Percentiles rank a stretch among this genome's conserved stretches.
Evolutionary conservation across 2,797 vertebrate species (phyloP).

Genomic region (Tapera naevia): DNA sequence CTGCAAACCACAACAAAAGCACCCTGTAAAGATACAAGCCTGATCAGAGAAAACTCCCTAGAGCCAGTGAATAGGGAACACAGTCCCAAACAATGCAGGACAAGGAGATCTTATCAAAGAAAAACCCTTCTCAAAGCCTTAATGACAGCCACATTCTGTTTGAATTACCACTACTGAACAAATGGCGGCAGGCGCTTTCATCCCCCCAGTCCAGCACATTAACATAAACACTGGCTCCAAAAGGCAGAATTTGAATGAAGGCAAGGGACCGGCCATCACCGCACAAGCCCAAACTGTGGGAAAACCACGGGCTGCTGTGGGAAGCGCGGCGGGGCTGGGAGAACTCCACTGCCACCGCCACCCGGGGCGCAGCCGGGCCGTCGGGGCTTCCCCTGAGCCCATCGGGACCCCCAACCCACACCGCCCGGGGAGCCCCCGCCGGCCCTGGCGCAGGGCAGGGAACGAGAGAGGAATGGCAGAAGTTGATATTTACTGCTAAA

Average conservation of each 20-base stretch:
- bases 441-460: background rate
- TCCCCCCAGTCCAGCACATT: conserved; percentile 69
- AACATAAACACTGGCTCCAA: conserved; percentile 76
- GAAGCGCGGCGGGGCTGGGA: background rate
- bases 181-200: conserved; percentile 80
- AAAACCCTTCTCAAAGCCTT: conserved; percentile 76
- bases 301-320: conserved; percentile 25
- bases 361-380: background rate
- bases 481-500: conserved; percentile 71
- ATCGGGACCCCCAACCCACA: background rate
- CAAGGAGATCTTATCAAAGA: conserved; percentile 85
- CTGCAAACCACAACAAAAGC: conserved; percentile 80
- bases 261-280: conserved; percentile 48
- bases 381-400: background rate
- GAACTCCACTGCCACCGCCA: background rate
- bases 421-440: background rate
- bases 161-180: conserved; percentile 83
- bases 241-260: conserved; percentile 77
- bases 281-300: conserved; percentile 31
- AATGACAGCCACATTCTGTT: conserved; percentile 79
- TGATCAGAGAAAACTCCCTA: conserved; percentile 76
- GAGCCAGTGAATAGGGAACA: conserved; percentile 77
- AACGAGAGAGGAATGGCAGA: conserved; percentile 44
- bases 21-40: conserved; percentile 79
- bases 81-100: conserved; percentile 76